Percentiles rank a stretch among this genome's conserved stretches.
Conservation (phyloP, 2,797 vertebrate species). For the Sebastolobus altivelis region DNA sequence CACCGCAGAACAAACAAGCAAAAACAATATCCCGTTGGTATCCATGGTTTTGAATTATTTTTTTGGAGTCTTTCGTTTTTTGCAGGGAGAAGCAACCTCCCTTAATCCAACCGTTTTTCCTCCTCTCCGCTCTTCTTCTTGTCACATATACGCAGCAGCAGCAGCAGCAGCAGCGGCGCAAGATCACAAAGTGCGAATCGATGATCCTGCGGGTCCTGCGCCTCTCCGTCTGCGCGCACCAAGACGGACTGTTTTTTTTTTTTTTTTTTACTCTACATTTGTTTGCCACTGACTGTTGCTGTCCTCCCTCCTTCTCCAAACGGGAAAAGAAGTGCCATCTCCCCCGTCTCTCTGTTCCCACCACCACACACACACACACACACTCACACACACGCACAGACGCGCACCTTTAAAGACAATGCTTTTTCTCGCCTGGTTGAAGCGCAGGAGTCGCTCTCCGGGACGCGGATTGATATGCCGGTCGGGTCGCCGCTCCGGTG, state of each 20-base stretch:
- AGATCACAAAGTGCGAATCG: slow-evolving; percentile 75
- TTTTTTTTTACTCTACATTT: slow-evolving; percentile 62
- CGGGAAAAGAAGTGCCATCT: slow-evolving; percentile 66
- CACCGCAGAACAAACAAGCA: slow-evolving; percentile 83
- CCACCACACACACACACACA: neutral
- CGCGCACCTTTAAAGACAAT: slow-evolving; percentile 41
- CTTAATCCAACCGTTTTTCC: slow-evolving; percentile 40
- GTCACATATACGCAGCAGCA: slow-evolving; percentile 56
- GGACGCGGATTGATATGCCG: slow-evolving; percentile 87
- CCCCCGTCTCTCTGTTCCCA: neutral
- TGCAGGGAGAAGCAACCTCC: slow-evolving; percentile 23
- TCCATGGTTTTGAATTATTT: slow-evolving; percentile 71
- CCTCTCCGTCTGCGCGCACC: slow-evolving; percentile 76
- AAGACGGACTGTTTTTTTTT: slow-evolving; percentile 39
- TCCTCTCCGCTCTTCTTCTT: slow-evolving; percentile 32
- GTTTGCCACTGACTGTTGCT: slow-evolving; percentile 63
- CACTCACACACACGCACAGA: neutral
- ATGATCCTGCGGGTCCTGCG: slow-evolving; percentile 81
- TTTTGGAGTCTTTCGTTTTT: neutral
- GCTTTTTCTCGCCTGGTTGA: slow-evolving; percentile 40
- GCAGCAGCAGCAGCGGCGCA: slow-evolving; percentile 44
- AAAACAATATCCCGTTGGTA: slow-evolving; percentile 67
- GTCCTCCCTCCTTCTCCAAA: slow-evolving; percentile 45
- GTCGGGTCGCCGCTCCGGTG: slow-evolving; percentile 78
- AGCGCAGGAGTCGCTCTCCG: slow-evolving; percentile 51